Evolutionary conservation across 2,797 vertebrate genomes (phyloP), one percentile per base, ranked within the genome.

Genomic region (Threskiornis aethiopicus): DNA sequence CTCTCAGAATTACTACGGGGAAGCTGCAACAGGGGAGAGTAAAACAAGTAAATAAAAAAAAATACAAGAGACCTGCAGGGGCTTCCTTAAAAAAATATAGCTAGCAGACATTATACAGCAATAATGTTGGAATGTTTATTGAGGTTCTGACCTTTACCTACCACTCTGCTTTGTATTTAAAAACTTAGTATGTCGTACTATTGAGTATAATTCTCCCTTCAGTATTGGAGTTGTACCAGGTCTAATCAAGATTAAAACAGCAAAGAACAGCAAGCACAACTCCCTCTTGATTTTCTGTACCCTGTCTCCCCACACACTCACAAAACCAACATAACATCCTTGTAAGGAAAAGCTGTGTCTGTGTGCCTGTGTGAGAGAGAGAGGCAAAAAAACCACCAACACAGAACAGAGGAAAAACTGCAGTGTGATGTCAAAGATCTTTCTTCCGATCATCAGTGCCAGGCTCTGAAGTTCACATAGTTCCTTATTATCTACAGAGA

Each of bases 371-470:
- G 31, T 0, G 57, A 5, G 52, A 37, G 33, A 11, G 26, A 29
- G 26, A 22, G 41, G 37, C 5, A 46, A 46, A 46, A 46, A 46
- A 46, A 5, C 20, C 20, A 41, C 11, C 39, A 41, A 41, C 46
- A 96, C 94, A 86, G 79, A 81, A 96, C 79, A 94, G 85, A 82
- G 84, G 61, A 39, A 81, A 93, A 86, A 84, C 24, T 54, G 86
- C 73, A 92, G 59, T 0, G 19, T 87, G 87, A 91, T 86, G 94
- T 83, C 89, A 83, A 84, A 91, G 82, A 89, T 42, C 35, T 57
- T 82, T 46, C 79, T 83, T 90, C 84, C 0, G 1, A 87, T 52
- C 72, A 54, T 7, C 91, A 65, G 71, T 89, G 87, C 84, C 96
- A 96, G 92, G 91, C 96, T 94, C 90, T 89, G 49, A 71, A 77